These are phyloP conservation scores for Sweltsa coloradensis DNA, from an alignment of 1,140 invertebrate species.

Conservation along the genomic window DNA sequence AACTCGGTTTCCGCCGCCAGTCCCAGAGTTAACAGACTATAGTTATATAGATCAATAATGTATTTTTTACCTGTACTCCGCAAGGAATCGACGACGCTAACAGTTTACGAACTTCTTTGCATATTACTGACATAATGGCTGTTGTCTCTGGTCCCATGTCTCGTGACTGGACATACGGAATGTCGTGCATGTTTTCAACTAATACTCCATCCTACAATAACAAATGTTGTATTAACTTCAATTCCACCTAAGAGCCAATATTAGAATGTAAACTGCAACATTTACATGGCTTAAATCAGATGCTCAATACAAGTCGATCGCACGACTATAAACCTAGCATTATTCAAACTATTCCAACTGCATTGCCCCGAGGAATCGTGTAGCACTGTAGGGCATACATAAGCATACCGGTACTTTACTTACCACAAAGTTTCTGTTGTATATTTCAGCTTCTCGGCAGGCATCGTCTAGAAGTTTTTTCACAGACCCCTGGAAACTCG, in stretches of 20 bases:
- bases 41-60: too few species aligned
- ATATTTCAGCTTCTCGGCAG: slow-evolving; percentile 1
- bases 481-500: background rate
- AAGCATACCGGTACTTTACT: background rate
- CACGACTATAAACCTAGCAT: too few species aligned
- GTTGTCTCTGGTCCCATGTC: slow-evolving; percentile 53
- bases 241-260: background rate
- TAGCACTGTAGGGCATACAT: background rate
- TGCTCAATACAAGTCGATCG: too few species aligned
- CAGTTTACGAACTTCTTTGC: slow-evolving; percentile 37
- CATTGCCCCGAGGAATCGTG: too few species aligned
- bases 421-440: background rate
- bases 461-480: background rate
- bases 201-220: slow-evolving; percentile 54
- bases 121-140: slow-evolving; percentile 53
- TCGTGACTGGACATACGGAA: slow-evolving; percentile 53
- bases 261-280: background rate
- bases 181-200: slow-evolving; percentile 79
- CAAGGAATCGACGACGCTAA: slow-evolving; percentile 35
- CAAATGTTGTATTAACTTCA: too few species aligned
- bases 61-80: slow-evolving; percentile 54
- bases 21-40: too few species aligned
- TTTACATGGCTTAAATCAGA: too few species aligned
- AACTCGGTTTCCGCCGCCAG: too few species aligned
- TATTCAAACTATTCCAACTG: too few species aligned